Evolutionary conservation across 2,797 vertebrate species (phyloP), one percentile per base, ranked within the genome.

Genomic region (Capromys pilorides): DNA sequence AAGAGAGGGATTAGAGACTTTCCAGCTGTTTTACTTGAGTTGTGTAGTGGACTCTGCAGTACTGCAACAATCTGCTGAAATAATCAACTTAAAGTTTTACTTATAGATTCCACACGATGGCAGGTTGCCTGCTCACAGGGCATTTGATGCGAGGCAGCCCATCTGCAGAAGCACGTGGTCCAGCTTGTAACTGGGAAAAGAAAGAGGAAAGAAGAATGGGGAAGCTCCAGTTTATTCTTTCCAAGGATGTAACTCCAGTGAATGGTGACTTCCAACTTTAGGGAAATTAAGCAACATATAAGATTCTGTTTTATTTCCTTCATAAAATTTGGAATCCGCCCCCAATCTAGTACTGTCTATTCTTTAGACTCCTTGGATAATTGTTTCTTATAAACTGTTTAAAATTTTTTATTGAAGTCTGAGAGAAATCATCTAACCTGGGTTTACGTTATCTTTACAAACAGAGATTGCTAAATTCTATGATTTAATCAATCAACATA

Each of bases 401-500:
- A 36, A n/a, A 78, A 28, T 3, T 66, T 84, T 87, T 39, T 21
- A 18, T 16, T 89, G 1, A 33, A n/a, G 10, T 62, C 16, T 79
- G 45, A 28, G 24, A 11, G 94, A 95, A 90, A 0, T 84, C 71
- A n/a, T 28, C 9, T 10, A 7, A 73, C 22, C 9, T 39, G 64
- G 6, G 0, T 51, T 91, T 80, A 51, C 2, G 21, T 45, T 10
- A 69, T 57, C 10, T 90, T 64, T 51, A 31, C 21, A 21, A 85
- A 91, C 1, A 5, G 51, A 22, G 90, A 85, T 59, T 90, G 3
- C 5, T 39, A 67, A 18, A 49, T 0, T 57, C 0, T 5, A 28
- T 45, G 73, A 84, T 87, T 86, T 75, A 93, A 96, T 87, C 75
- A 39, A 75, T 57, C 66, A 24, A 85, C 59, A 64, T 22, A 81